These are phyloP conservation scores for Heliconius ismenius DNA, from an alignment of 2,888 invertebrate genomes.

Conservation along the genomic window DNA sequence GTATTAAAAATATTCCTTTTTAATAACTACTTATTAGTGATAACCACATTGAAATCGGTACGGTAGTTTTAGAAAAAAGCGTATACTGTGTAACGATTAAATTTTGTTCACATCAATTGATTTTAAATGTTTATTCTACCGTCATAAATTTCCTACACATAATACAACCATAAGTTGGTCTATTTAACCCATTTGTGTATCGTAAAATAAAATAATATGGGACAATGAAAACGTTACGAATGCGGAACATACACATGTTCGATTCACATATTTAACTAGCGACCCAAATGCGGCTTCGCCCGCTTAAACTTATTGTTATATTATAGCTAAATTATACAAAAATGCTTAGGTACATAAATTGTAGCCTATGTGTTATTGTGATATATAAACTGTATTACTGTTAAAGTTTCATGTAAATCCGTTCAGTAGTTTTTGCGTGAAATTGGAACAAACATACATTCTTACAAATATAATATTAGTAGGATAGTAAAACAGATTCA, in stretches of 20 bases:
- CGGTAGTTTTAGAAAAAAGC: not conserved
- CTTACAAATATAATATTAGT: no score
- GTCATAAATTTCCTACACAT: not conserved
- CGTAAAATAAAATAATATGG: conserved; percentile 51
- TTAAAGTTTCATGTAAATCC: no score
- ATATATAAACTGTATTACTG: no score
- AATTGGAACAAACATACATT: no score
- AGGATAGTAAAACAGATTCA: conserved; percentile 27
- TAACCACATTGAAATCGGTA: not conserved
- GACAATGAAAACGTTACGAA: conserved; percentile 49
- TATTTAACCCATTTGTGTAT: conserved; percentile 64
- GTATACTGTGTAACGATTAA: not conserved
- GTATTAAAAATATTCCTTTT: no score
- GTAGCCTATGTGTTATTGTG: no score
- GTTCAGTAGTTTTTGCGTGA: no score
- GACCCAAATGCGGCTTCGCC: no score
- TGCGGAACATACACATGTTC: conserved; percentile 35
- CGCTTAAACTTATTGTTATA: no score
- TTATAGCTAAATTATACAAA: no score
- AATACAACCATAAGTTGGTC: conserved; percentile 52
- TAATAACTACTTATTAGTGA: not conserved
- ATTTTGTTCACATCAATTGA: not conserved
- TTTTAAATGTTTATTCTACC: not conserved
- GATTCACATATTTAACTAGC: conserved; percentile 19
- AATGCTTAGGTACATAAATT: no score